A percentile compares a stretch with the other conserved stretches of the same genome.
phyloP scores from a whole-genome alignment of 92 coral and sea anemone species.

The Zoanthus sansibaricus region DNA sequence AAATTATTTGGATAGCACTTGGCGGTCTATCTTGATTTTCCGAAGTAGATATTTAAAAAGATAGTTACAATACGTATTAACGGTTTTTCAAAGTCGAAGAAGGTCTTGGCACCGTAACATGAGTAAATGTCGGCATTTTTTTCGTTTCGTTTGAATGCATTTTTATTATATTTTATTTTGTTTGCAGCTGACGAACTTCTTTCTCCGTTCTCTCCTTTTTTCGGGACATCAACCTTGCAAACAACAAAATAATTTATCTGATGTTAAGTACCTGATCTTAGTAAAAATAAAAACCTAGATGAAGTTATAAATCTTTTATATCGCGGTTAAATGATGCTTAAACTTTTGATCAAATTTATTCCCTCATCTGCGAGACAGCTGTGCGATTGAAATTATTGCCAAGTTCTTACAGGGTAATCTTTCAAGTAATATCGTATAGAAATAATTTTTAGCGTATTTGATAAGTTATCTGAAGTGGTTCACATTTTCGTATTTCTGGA shows the following conservation, averaged over 20 bases:
- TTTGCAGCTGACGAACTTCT: constrained; percentile 26
- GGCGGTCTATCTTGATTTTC: neutral
- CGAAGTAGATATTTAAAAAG: constrained; percentile 3
- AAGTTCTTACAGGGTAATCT: neutral
- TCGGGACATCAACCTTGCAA: neutral
- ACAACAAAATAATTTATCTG: neutral
- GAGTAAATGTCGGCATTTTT: constrained; percentile 10
- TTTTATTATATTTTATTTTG: neutral
- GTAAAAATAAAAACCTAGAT: neutral
- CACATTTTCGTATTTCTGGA: neutral
- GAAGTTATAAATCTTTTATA: neutral
- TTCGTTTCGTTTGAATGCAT: neutral
- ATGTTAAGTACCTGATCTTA: neutral
- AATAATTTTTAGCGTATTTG: neutral
- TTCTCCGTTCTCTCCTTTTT: neutral
- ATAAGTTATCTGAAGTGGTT: neutral
- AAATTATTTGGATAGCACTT: constrained; percentile 26
- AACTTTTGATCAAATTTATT: constrained; percentile 1
- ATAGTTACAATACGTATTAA: constrained; percentile 4
- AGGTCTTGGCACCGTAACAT: constrained; percentile 5
- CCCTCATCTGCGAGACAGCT: constrained; percentile 27
- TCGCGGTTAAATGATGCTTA: neutral
- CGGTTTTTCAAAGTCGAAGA: constrained; percentile 13
- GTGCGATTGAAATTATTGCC: neutral
- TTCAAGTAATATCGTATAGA: neutral